Conservation (phyloP, 2,113 vertebrate genomes). For the Corythornis madagascariensis region DNA sequence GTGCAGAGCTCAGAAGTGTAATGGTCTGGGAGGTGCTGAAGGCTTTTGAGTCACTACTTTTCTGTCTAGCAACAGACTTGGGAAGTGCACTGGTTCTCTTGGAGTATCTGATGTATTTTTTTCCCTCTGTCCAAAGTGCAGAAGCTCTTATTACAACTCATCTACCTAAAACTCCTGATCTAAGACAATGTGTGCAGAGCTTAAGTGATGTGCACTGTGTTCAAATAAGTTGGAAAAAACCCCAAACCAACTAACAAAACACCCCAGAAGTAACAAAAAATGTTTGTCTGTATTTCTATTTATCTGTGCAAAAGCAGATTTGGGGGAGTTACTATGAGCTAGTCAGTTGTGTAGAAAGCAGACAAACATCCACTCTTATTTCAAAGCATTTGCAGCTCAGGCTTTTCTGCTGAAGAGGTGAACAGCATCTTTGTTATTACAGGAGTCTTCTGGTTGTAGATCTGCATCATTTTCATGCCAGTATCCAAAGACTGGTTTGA, state of each 20-base stretch:
- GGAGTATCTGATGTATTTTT: background rate
- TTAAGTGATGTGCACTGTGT: background rate
- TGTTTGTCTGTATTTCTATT: rapidly evolving
- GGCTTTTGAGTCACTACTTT: background rate
- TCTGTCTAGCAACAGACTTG: background rate
- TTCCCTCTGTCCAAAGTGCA: background rate
- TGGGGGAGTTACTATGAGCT: background rate
- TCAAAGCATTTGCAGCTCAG: background rate
- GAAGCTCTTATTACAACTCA: rapidly evolving
- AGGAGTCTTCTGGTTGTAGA: background rate
- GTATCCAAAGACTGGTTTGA: background rate
- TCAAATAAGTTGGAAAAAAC: background rate
- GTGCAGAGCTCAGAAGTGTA: background rate
- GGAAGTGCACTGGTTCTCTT: background rate
- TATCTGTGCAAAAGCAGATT: background rate
- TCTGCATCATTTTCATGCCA: background rate
- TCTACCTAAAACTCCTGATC: background rate
- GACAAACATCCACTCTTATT: background rate
- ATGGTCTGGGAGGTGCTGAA: background rate
- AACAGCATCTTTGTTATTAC: background rate
- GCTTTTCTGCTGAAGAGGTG: background rate
- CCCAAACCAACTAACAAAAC: background rate
- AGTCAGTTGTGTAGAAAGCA: background rate
- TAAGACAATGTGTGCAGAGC: background rate
- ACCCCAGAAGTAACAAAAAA: background rate